phyloP scores from a whole-genome alignment of 2,888 invertebrate genomes.

The Pasiphila rectangulata region DNA sequence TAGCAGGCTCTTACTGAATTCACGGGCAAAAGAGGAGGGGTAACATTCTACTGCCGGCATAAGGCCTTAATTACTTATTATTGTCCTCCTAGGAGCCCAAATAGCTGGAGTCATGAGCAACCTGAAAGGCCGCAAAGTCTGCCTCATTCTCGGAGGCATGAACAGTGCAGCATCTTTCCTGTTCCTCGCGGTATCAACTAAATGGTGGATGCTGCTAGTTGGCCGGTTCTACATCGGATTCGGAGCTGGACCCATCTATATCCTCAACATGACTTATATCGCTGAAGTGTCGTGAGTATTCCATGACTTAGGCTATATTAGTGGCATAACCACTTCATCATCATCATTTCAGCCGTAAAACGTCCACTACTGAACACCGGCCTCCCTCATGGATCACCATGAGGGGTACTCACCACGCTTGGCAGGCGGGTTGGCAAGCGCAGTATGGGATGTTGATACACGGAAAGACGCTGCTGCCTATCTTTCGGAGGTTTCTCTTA shows the following conservation, averaged over 20 bases:
- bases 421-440: too few relatives aligned
- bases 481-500: too few relatives aligned
- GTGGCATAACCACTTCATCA: neutral
- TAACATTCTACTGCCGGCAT: too few relatives aligned
- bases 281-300: constrained; percentile 20
- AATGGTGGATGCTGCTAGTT: constrained; percentile 37
- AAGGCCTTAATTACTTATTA: neutral
- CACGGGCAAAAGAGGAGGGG: too few relatives aligned
- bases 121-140: constrained; percentile 43
- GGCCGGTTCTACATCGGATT: constrained; percentile 22
- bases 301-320: neutral
- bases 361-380: too few relatives aligned
- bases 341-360: too few relatives aligned
- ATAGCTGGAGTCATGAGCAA: constrained; percentile 44
- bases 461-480: too few relatives aligned
- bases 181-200: constrained; percentile 33
- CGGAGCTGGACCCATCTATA: constrained; percentile 6
- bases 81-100: constrained; percentile 39
- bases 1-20: too few relatives aligned
- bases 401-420: too few relatives aligned
- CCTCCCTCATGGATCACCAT: too few relatives aligned
- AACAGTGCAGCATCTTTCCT: constrained; percentile 30
- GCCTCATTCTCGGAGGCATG: constrained; percentile 37
- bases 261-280: constrained; percentile 18
- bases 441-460: too few relatives aligned